Evolutionary conservation across 2,888 invertebrate genomes (phyloP), one percentile per base, ranked within the genome.

Genomic region (Noctua pronuba): DNA sequence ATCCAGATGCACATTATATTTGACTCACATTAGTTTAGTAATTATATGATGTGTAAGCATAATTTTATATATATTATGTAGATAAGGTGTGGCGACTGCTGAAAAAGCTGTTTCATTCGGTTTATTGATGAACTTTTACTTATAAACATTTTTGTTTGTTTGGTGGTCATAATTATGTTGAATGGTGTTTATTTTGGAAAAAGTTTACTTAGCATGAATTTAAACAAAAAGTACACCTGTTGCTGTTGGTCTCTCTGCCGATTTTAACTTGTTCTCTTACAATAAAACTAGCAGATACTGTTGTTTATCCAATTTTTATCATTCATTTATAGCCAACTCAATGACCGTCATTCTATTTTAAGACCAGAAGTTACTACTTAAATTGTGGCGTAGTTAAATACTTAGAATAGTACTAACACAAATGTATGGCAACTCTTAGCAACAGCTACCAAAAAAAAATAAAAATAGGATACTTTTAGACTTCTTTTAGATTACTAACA

Each of bases 21-120:
- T 89, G 85, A 89, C 88, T 88, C 84, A 89, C 85, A 81, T 87
- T 89, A 88, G 89, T 86, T 88, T 89, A 87, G 73, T 89, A 84
- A 88, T 41, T 84, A 80, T 88, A 83, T 85, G 88, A 91, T 90
- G 84, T 91, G 84, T 94, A 94, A 94, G 93, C 88, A 91, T 93
- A 93, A 92, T 92, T 92, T 93, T 92, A 91, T 92, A 91, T 82
- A 79, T 76, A 80, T 77, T 66, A 58, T 78, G 67, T 84, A 79
- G 80, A 86, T 88, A 84, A 82, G 85, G 80, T 79, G 75, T 83
- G 84, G 73, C 52, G 16, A 74, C 55, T 82, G 73, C 77, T 76
- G 77, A 74, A 66, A 73, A 79, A 73, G 38, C 69, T 66, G 7
- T 74, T 74, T 74, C 35, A 73, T 73, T 84, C 4, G 18, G 24